Conservation (phyloP, 2,888 invertebrate genomes). For the Dicranocentrus wangi region DNA sequence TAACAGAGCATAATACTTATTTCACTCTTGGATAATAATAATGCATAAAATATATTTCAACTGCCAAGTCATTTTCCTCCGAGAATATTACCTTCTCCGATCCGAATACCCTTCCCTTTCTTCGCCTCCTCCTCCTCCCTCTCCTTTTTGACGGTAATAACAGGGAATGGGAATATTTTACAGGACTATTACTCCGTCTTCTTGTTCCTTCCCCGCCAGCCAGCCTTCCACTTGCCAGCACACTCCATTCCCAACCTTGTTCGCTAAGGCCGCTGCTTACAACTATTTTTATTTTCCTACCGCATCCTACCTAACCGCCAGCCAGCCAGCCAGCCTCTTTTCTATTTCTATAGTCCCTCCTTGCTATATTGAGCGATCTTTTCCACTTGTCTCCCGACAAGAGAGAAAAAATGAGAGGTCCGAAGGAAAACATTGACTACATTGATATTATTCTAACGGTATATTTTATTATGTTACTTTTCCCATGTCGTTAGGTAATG, state of each 20-base stretch:
- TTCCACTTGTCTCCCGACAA: no score
- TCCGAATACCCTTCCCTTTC: no score
- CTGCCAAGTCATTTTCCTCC: constrained; percentile 52
- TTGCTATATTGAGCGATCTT: no score
- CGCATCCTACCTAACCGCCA: not conserved
- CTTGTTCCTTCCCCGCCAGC: not conserved
- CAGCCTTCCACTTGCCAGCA: constrained; percentile 46
- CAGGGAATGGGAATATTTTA: constrained; percentile 52
- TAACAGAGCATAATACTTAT: constrained; percentile 56
- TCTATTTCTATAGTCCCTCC: no score
- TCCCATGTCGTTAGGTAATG: constrained; percentile 36
- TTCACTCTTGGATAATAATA: constrained; percentile 53
- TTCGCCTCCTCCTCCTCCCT: not conserved
- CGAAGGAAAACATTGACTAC: constrained; percentile 36
- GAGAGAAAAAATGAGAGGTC: no score
- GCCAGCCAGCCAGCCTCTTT: no score
- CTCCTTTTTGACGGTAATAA: constrained; percentile 36
- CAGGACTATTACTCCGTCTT: constrained; percentile 47
- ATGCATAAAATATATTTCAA: constrained; percentile 53
- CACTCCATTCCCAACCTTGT: no score
- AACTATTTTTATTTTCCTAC: constrained; percentile 23
- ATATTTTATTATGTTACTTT: constrained; percentile 35
- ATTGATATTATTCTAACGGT: constrained; percentile 34
- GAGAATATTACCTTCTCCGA: constrained; percentile 49
- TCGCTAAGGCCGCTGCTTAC: constrained; percentile 47